Evolutionary conservation across 2,797 vertebrate genomes (phyloP).

Genomic region (Dermochelys coriacea): DNA sequence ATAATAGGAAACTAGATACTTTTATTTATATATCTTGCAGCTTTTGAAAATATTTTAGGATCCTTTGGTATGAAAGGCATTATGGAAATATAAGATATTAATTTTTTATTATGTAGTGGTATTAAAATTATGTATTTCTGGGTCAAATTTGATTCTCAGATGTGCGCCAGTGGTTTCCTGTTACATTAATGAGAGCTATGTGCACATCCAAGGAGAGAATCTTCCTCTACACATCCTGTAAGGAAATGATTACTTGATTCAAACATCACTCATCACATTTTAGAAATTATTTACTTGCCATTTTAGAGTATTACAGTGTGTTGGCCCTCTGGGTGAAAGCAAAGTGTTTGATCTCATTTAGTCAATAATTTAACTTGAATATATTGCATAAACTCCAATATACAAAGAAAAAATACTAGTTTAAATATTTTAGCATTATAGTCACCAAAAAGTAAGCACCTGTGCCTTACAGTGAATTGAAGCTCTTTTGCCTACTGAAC

Average conservation of each 20-base stretch:
- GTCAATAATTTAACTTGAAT: conserved; percentile 47
- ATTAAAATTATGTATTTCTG: background rate
- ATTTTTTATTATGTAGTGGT: background rate
- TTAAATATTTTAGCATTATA: conserved; percentile 60
- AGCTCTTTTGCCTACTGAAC: conserved; percentile 59
- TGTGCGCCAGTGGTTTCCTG: background rate
- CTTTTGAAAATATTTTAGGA: background rate
- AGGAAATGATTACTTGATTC: conserved; percentile 2
- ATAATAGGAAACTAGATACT: background rate
- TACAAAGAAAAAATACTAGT: conserved; percentile 20
- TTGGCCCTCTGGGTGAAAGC: conserved; percentile 12
- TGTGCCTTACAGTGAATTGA: conserved; percentile 49
- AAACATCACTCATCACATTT: background rate
- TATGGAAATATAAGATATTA: conserved; percentile 1
- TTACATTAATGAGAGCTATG: conserved; percentile 7
- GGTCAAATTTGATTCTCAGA: background rate
- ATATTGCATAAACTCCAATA: conserved; percentile 11
- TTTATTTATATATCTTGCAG: background rate
- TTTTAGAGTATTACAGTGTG: conserved; percentile 30
- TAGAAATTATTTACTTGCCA: background rate
- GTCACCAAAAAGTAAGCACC: conserved; percentile 49
- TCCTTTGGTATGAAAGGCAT: background rate
- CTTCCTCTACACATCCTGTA: background rate
- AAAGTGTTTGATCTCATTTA: conserved; percentile 18
- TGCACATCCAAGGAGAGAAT: background rate